Evolutionary conservation across 2,797 vertebrate genomes (phyloP), one percentile per base, ranked within the genome.

Genomic region (Sandelia bainsii): DNA sequence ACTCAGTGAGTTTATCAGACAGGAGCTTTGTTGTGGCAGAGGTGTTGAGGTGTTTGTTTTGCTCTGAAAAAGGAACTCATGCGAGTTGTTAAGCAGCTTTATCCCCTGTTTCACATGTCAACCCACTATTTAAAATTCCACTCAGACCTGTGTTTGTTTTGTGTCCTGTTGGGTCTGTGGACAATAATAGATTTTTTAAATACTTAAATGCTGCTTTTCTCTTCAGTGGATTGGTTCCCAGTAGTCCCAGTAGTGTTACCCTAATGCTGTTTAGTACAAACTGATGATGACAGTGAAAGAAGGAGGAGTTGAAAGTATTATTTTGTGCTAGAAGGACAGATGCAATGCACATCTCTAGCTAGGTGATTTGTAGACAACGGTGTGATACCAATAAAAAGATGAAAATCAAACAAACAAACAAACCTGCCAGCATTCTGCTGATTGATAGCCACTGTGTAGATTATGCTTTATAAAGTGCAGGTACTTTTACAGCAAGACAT

Each of bases 71-170:
- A 17, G 52, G 63, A 57, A 57, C 50, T 77, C 56, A 29, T 29
- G 60, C 1, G 5, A 52, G 48, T 59, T 77, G 74, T 82, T 83
- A 71, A 87, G 75, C 72, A 69, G 77, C 67, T 79, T 82, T 53
- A 69, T 57, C 16, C 51, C 27, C 25, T 65, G 46, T 49, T 79
- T 76, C 57, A 61, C 65, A 46, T 79, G 53, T 83, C 81, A 72
- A n/a, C 25, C 48, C 54, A 6, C 9, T 42, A 53, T 78, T 71
- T 76, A n/a, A 62, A 51, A 82, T 65, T 81, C 69, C 7, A 3
- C 75, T 75, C 54, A 75, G 69, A 44, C 72, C 60, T 59, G 42
- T 46, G 44, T 64, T 77, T 69, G 69, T 67, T 54, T 72, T 39
- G 20, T 54, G 62, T 77, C 29, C 69, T 69, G 50, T 57, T 45